Conservation (phyloP, 2,797 vertebrate genomes). For the Liparis tanakae region DNA sequence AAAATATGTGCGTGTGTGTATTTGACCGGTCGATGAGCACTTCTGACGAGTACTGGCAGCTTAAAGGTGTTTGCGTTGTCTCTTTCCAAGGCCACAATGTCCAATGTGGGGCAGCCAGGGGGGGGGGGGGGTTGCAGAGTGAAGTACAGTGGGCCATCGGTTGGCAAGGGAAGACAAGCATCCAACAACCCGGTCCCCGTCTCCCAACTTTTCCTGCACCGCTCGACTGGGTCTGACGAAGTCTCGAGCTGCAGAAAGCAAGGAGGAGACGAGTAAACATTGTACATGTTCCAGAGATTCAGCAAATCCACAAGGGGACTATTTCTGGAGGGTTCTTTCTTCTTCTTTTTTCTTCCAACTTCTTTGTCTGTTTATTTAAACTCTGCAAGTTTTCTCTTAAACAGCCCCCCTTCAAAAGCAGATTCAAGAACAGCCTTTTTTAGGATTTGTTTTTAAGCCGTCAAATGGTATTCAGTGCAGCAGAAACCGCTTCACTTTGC, state of each 20-base stretch:
- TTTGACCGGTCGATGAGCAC: slow-evolving; percentile 1
- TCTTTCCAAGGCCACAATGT: slow-evolving; percentile 29
- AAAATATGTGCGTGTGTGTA: neutral
- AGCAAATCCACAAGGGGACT: slow-evolving; percentile 40
- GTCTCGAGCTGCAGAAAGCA: slow-evolving; percentile 35
- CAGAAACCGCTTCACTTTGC: slow-evolving; percentile 32
- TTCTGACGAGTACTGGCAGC: slow-evolving; percentile 15
- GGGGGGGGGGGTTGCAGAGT: slow-evolving; percentile 37
- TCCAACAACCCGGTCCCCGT: slow-evolving; percentile 22
- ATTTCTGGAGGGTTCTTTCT: slow-evolving; percentile 20
- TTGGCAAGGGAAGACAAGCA: slow-evolving; percentile 44
- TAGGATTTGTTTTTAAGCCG: slow-evolving; percentile 33
- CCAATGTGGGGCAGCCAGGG: slow-evolving; percentile 27
- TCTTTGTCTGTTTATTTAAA: slow-evolving; percentile 52
- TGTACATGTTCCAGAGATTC: slow-evolving; percentile 44
- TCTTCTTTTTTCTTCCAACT: slow-evolving; percentile 3
- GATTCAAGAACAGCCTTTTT: slow-evolving; percentile 40
- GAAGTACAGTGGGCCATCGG: slow-evolving; percentile 52
- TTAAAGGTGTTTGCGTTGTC: slow-evolving; percentile 14
- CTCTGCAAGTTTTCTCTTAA: slow-evolving; percentile 37
- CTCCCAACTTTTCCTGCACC: slow-evolving; percentile 29
- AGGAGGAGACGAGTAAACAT: slow-evolving; percentile 42
- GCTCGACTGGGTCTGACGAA: slow-evolving; percentile 25
- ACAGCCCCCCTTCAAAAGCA: slow-evolving; percentile 23
- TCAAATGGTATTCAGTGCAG: slow-evolving; percentile 34